Percentiles rank a stretch among this genome's conserved stretches.
These are phyloP conservation scores for Ephydatia muelleri DNA, from an alignment of 37 sponge, comb jelly and placozoan genomes.

Conservation along the genomic window DNA sequence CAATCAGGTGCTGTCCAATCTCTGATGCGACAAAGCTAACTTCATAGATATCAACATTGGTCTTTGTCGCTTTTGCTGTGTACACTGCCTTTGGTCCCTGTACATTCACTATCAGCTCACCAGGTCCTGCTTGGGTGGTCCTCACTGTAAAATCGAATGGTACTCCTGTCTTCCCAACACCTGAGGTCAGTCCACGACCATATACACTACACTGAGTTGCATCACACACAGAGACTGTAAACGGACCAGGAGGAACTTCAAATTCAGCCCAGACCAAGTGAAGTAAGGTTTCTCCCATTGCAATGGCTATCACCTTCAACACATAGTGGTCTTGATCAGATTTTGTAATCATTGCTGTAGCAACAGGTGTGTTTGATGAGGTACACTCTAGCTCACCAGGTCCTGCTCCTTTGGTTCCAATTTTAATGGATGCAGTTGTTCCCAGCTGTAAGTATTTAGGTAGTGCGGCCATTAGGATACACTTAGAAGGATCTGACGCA, in stretches of 20 bases:
- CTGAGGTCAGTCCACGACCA: conserved; percentile 21
- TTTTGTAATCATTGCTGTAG: neutral
- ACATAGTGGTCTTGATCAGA: conserved; percentile 22
- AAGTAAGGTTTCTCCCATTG: conserved; percentile 18
- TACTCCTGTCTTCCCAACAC: conserved; percentile 61
- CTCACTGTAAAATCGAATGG: conserved; percentile 55
- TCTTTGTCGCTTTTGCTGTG: conserved; percentile 46
- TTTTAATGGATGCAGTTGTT: conserved; percentile 26
- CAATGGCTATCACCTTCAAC: conserved; percentile 31
- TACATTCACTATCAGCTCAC: conserved; percentile 49
- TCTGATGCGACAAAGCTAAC: conserved; percentile 66
- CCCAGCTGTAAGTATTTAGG: conserved; percentile 41
- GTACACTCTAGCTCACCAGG: conserved; percentile 26
- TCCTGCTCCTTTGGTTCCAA: conserved; percentile 66
- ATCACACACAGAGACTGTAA: conserved; percentile 56
- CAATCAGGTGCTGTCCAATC: conserved; percentile 64
- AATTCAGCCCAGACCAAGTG: conserved; percentile 39
- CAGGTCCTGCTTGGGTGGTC: conserved; percentile 65
- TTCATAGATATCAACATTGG: conserved; percentile 44
- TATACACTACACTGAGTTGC: conserved; percentile 33
- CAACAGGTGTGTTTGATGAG: neutral
- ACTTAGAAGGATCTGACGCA: conserved; percentile 48
- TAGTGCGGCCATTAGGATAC: conserved; percentile 19
- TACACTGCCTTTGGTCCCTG: conserved; percentile 61
- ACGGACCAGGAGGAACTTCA: conserved; percentile 49